These are phyloP conservation scores for Parauchenoglanis punctatus DNA, from an alignment of 2,797 vertebrate species.

Conservation along the genomic window DNA sequence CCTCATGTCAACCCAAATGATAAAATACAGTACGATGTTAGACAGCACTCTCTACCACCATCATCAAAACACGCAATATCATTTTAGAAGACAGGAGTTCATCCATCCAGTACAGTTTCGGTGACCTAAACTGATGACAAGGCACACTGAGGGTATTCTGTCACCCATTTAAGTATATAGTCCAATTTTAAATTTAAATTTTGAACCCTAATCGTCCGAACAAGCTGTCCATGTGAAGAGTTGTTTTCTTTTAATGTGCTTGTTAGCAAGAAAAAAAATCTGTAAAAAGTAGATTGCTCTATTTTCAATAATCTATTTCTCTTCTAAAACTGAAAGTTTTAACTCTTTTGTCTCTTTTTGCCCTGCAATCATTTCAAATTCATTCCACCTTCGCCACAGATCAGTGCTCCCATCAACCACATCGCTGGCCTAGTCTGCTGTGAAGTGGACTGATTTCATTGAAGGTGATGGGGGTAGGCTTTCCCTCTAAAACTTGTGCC, in stretches of 20 bases:
- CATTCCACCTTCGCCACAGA: not conserved
- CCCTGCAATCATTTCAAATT: not conserved
- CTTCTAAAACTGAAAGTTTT: not conserved
- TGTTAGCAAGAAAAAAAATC: not conserved
- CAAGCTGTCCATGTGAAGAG: not conserved
- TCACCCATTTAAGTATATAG: not conserved
- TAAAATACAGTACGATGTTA: not conserved
- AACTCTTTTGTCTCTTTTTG: not conserved
- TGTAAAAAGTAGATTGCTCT: not conserved
- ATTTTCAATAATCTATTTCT: not conserved
- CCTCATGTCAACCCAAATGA: too few relatives aligned
- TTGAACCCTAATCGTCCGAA: not conserved
- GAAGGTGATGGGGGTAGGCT: slow-evolving; percentile 47
- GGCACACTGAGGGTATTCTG: not conserved
- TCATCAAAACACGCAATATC: not conserved
- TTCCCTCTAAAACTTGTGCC: slow-evolving; percentile 64
- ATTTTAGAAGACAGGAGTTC: not conserved
- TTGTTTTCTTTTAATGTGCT: not conserved
- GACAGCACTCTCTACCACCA: not conserved
- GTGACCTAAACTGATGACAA: not conserved
- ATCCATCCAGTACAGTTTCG: not conserved
- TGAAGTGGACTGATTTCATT: slow-evolving; percentile 62
- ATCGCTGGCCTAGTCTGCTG: slow-evolving; percentile 31
- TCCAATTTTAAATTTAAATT: not conserved
- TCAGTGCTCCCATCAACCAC: slow-evolving; percentile 12